Percentiles rank a stretch among this genome's conserved stretches.
phyloP scores from a whole-genome alignment of 2,113 vertebrate species.

The Nesogale talazaci region DNA sequence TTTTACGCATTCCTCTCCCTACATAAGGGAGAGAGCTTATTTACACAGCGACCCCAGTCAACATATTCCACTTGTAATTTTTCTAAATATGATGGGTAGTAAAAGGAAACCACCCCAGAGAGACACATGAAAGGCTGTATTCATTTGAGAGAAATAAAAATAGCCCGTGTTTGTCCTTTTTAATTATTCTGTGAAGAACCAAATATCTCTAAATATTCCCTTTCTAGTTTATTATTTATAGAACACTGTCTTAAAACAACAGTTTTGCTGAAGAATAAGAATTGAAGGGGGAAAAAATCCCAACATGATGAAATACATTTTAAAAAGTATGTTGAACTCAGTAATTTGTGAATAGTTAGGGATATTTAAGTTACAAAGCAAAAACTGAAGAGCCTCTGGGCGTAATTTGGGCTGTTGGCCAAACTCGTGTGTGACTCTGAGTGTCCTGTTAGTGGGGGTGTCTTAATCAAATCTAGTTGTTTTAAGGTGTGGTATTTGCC shows the following conservation, averaged over 20 bases:
- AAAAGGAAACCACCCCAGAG: conserved; percentile 12
- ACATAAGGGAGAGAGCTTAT: background rate
- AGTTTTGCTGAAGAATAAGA: conserved; percentile 37
- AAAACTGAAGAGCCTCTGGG: background rate
- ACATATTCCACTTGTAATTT: background rate
- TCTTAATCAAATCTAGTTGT: background rate
- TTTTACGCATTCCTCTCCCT: conserved; percentile 11
- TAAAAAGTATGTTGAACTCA: background rate
- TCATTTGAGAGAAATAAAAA: conserved; percentile 42
- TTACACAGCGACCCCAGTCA: conserved; percentile 2
- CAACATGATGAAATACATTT: background rate
- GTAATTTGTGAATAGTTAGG: background rate
- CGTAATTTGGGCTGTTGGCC: background rate
- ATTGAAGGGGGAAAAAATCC: background rate
- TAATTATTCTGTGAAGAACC: conserved; percentile 6
- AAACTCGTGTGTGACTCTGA: background rate
- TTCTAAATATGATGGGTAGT: background rate
- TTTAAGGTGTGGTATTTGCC: background rate
- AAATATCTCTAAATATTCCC: background rate
- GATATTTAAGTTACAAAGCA: background rate
- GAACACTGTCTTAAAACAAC: conserved; percentile 40
- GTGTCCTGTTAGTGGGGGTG: background rate
- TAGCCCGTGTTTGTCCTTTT: conserved; percentile 33
- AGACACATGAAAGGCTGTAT: conserved; percentile 12
- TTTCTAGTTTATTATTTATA: conserved; percentile 26